Percentiles rank a stretch among this genome's conserved stretches.
Conservation (phyloP, 30 jellyfish, hydroid and myxozoan species). For the Pseudorhiza aurosa region DNA sequence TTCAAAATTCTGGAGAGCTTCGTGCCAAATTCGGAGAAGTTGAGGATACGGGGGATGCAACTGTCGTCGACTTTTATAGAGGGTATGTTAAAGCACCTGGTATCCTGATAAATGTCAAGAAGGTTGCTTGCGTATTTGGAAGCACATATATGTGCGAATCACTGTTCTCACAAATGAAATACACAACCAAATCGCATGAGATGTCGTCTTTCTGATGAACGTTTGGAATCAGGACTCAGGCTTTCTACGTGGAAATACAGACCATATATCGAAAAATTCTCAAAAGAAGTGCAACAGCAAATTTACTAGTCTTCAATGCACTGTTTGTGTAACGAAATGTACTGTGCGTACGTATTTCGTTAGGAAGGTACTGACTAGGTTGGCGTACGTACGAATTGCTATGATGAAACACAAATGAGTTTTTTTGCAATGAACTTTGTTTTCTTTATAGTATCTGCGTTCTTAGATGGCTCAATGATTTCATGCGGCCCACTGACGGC, state of each 20-base stretch:
- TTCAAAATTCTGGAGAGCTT: too few relatives aligned
- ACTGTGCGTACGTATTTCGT: not conserved
- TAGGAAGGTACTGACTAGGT: not conserved
- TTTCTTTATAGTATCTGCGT: too few relatives aligned
- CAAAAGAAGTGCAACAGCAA: not conserved
- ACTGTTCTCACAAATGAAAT: not conserved
- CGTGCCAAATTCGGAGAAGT: too few relatives aligned
- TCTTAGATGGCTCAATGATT: not conserved
- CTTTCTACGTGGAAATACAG: not conserved
- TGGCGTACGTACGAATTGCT: too few relatives aligned
- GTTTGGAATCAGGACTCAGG: not conserved
- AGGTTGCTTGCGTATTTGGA: not conserved
- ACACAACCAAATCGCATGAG: not conserved
- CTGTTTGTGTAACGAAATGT: not conserved
- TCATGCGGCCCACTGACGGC: slow-evolving; percentile 6
- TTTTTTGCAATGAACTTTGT: too few relatives aligned
- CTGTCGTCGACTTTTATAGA: not conserved
- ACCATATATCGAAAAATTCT: too few relatives aligned
- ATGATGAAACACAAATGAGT: too few relatives aligned
- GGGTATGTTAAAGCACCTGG: slow-evolving; percentile 4
- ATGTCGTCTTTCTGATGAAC: not conserved
- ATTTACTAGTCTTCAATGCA: not conserved
- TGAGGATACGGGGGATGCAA: too few relatives aligned
- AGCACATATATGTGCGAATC: too few relatives aligned
- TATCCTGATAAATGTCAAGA: not conserved